Evolutionary conservation across 2,888 invertebrate species (phyloP).

Genomic region (Meta bourneti): DNA sequence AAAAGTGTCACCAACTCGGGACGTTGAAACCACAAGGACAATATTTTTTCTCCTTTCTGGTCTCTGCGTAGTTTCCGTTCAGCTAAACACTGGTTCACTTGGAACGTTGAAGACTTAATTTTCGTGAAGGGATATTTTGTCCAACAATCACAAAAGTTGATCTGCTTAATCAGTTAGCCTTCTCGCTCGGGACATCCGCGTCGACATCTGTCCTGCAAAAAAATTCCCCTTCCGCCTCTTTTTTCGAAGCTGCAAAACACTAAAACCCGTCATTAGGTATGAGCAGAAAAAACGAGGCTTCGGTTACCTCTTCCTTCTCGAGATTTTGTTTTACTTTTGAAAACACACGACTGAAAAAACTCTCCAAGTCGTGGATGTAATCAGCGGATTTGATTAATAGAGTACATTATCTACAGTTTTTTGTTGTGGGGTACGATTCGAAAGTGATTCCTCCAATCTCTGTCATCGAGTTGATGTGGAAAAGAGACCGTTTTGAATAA

Average conservation of each 20-base stretch:
- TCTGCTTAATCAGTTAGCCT: conserved; percentile 44
- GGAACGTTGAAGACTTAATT: conserved; percentile 69
- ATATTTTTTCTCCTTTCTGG: conserved; percentile 55
- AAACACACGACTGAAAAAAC: not conserved
- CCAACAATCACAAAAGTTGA: conserved; percentile 42
- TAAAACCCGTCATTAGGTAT: not conserved
- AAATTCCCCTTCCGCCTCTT: not conserved
- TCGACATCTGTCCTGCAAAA: not conserved
- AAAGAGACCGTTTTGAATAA: not conserved
- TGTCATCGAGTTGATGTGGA: not conserved
- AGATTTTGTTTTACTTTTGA: not conserved
- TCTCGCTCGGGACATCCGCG: conserved; percentile 15
- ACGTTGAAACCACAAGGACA: conserved; percentile 74
- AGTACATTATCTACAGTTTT: not conserved
- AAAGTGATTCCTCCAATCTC: not conserved
- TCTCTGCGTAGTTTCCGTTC: conserved; percentile 52
- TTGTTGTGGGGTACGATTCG: not conserved
- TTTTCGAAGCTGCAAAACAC: not conserved
- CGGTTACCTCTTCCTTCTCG: not conserved
- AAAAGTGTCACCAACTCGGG: conserved; percentile 74
- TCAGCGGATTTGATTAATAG: not conserved
- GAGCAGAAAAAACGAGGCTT: not conserved
- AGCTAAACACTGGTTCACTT: conserved; percentile 41
- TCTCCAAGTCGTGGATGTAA: not conserved
- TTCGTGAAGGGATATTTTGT: conserved; percentile 69